Evolutionary conservation across 2,888 invertebrate species (phyloP).

Genomic region (Diarsia rubi): DNA sequence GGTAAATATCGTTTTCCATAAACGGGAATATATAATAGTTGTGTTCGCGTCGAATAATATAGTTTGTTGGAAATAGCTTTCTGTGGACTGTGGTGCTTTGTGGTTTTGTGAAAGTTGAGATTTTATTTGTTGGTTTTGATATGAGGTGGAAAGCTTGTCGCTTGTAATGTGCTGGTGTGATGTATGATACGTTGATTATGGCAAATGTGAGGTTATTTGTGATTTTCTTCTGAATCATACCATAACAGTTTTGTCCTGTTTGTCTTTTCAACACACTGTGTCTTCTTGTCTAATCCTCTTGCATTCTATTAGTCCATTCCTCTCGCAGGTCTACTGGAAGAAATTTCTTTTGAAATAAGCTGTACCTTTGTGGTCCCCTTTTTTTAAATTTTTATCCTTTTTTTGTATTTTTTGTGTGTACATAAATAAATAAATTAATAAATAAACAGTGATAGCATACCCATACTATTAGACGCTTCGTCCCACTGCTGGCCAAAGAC

Average conservation of each 20-base stretch:
- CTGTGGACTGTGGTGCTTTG: constrained; percentile 52
- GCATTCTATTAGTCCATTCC: too few relatives aligned
- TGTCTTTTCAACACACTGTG: too few relatives aligned
- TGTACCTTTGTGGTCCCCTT: too few relatives aligned
- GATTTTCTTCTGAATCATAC: neutral
- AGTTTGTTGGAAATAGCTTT: constrained; percentile 58
- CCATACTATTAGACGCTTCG: too few relatives aligned
- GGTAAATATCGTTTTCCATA: constrained; percentile 57
- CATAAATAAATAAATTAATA: too few relatives aligned
- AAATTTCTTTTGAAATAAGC: too few relatives aligned
- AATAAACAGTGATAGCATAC: neutral
- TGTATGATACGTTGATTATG: constrained; percentile 19
- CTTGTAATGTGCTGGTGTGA: constrained; percentile 1
- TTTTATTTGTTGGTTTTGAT: constrained; percentile 44
- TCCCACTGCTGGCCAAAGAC: too few relatives aligned
- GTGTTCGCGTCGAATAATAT: constrained; percentile 51
- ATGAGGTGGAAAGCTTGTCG: constrained; percentile 33
- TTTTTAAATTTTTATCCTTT: too few relatives aligned
- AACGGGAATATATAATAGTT: constrained; percentile 40
- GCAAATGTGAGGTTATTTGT: neutral
- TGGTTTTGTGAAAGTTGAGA: constrained; percentile 63
- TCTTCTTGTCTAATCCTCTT: too few relatives aligned
- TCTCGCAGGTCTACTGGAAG: too few relatives aligned
- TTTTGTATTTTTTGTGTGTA: too few relatives aligned
- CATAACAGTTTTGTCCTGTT: too few relatives aligned